Evolutionary conservation across 2,888 invertebrate species (phyloP), one percentile per base, ranked within the genome.

Genomic region (Helleia helle): DNA sequence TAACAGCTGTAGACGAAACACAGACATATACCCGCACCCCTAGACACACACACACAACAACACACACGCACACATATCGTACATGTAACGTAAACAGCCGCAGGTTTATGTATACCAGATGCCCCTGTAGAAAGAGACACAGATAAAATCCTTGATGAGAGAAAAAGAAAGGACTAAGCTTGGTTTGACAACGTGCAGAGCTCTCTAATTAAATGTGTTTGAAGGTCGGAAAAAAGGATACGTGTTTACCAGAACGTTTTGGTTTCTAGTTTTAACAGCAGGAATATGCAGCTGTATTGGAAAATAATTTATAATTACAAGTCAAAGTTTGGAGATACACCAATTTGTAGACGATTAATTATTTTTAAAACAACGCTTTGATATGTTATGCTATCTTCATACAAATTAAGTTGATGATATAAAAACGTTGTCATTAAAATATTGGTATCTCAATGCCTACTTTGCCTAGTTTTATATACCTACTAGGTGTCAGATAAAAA

Each of bases 101-200:
- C 69, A 76, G 73, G 74, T 76, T 76, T 81, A 76, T 80, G 79
- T 79, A 69, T 69, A 75, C 80, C 84, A 84, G 81, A 83, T 84
- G 84, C 80, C 83, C 83, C 70, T 58, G 61, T 61, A 71, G 76
- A 83, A 63, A 65, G 79, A 71, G 83, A 83, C 69, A 56, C 59
- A 64, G 47, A 59, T 69, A 80, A 59, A 52, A 57, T 59, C 52
- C 51, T 53, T 44, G 42, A 58, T 29, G 75, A 56, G 62, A 71
- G 77, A 77, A 56, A 59, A 68, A 55, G 72, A 65, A 58, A 56
- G 61, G 59, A 50, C 48, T 54, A 56, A 72, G 69, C 54, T 67
- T 56, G 62, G 70, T 65, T 69, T 71, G 71, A 77, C 72, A 74
- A 74, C 73, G 69, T 70, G 71, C 70, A 62, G 66, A 66, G 71